Evolutionary conservation across 2,888 invertebrate genomes (phyloP).

Genomic region (Ferrisia virgata): DNA sequence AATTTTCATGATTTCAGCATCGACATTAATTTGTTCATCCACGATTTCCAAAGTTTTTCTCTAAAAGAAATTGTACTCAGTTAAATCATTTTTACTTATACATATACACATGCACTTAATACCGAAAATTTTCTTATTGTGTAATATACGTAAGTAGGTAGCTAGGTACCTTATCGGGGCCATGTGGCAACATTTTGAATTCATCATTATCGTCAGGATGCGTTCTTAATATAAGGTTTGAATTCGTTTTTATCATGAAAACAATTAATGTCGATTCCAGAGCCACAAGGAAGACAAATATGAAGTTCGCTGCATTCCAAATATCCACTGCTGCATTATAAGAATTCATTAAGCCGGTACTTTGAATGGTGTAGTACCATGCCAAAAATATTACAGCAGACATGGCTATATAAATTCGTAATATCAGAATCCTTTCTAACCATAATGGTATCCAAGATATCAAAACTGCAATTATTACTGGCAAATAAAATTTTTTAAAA

Average conservation of each 20-base stretch:
- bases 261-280: background rate
- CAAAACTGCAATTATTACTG: background rate
- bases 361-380: conserved; percentile 13
- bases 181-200: conserved; percentile 34
- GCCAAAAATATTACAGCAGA: conserved; percentile 2
- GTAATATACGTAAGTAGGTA: too few relatives aligned
- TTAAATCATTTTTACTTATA: too few relatives aligned
- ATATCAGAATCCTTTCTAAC: conserved; percentile 14
- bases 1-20: conserved; percentile 35
- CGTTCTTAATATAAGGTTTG: background rate
- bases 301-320: conserved; percentile 18
- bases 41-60: background rate
- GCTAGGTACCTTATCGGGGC: background rate
- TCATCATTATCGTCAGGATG: conserved; percentile 39
- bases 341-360: background rate
- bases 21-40: conserved; percentile 31
- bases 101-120: too few relatives aligned
- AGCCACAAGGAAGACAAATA: conserved; percentile 22
- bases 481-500: conserved; percentile 21
- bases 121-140: too few relatives aligned
- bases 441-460: conserved; percentile 36
- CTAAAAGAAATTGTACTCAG: background rate
- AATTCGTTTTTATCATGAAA: conserved; percentile 37
- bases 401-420: conserved; percentile 13
- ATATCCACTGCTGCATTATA: background rate